These are phyloP conservation scores for Scylla paramamosain DNA, from an alignment of 1,140 invertebrate genomes.

Conservation along the genomic window DNA sequence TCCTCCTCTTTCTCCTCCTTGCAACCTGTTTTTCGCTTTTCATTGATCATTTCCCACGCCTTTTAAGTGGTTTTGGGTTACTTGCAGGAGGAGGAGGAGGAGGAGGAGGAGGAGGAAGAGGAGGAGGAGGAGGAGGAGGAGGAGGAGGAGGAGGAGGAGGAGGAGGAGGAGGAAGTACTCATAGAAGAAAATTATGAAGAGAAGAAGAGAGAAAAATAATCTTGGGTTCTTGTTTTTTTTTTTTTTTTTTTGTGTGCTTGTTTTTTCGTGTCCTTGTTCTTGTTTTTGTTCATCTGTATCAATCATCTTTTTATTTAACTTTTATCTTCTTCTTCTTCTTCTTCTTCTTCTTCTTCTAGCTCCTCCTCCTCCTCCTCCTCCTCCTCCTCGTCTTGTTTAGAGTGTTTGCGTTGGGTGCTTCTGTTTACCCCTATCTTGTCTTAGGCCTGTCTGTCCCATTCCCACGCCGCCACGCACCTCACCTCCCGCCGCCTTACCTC, in stretches of 20 bases:
- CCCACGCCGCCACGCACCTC: background rate
- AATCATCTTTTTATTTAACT: no score
- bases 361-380: background rate
- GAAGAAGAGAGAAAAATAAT: background rate
- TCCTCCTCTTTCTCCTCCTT: background rate
- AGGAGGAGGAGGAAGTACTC: no score
- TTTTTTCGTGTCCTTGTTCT: background rate
- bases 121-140: background rate
- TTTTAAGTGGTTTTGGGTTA: background rate
- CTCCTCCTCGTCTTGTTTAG: background rate
- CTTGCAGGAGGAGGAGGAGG: background rate
- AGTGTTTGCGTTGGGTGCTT: background rate
- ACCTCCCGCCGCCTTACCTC: background rate
- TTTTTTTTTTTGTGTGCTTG: background rate
- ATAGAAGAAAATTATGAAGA: background rate
- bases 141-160: no score
- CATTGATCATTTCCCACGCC: background rate
- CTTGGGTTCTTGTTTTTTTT: background rate
- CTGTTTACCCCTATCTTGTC: background rate
- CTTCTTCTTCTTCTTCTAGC: background rate
- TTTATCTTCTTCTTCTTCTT: background rate
- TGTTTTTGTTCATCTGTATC: background rate
- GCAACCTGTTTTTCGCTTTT: background rate
- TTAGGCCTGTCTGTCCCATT: background rate
- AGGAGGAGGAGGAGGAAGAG: conserved; percentile 1